These are phyloP conservation scores for Sterrhoptilus dennistouni DNA, from an alignment of 2,113 vertebrate genomes.

Conservation along the genomic window DNA sequence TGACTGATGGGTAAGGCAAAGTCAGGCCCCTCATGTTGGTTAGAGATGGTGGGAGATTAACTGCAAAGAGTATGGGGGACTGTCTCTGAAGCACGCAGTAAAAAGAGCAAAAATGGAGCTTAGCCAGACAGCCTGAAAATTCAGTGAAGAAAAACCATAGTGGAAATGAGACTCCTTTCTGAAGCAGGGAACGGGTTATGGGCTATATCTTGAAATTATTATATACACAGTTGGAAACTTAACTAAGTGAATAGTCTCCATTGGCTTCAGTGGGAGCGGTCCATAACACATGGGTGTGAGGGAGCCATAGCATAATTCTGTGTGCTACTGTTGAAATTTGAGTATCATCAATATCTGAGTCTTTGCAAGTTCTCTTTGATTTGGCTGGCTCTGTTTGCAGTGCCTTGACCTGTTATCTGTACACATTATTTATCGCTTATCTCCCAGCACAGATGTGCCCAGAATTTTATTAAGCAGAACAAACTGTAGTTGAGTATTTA, in stretches of 20 bases:
- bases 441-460: background rate
- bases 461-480: background rate
- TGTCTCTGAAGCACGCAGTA: background rate
- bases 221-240: background rate
- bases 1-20: background rate
- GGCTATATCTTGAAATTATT: background rate
- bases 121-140: background rate
- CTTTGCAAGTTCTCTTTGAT: background rate
- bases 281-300: accelerated
- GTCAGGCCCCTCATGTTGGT: background rate
- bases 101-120: background rate
- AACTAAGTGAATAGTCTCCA: background rate
- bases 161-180: background rate
- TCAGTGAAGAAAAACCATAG: background rate
- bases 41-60: background rate
- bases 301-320: background rate
- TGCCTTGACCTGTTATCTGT: background rate
- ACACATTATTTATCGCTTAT: background rate
- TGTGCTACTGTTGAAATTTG: background rate
- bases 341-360: background rate
- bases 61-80: no score
- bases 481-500: background rate
- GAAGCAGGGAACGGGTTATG: background rate
- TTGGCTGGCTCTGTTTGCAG: background rate
- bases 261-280: background rate